Evolutionary conservation across 2,888 invertebrate species (phyloP), one percentile per base, ranked within the genome.

Genomic region (Osmoderma eremita): DNA sequence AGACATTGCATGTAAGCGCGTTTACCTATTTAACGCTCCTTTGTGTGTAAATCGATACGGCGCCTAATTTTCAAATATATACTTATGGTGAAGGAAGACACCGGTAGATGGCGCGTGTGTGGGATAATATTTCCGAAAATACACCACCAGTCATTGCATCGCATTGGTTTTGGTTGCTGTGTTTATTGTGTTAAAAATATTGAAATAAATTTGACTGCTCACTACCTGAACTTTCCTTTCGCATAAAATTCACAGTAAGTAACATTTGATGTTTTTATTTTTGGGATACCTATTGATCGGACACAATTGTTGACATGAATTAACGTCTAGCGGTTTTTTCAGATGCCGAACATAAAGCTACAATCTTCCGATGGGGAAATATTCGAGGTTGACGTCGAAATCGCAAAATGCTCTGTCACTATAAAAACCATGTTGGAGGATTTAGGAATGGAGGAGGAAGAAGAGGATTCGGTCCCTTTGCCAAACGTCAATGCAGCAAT

Each of bases 391-490:
- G 97, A 98, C 78, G 93, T 96, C 0, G 96, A 98, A 81, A 96
- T 98, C 68, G 98, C 98, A 50, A 95, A 97, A 86, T 97, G 97
- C 82, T 98, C 97, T 0, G 95, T 96, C 13, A 98, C 98, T 0
- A 97, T 99, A 74, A 98, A 97, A 84, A 98, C 97, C 2, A 98
- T 99, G 95, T 87, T 99, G 75, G 98, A 98, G 84, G 94, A 95
- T 84, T 85, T 94, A 69, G 94, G 94, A 12, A 91, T 94, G 90
- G 95, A 95, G 77, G 94, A 93, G 51, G 93, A 96, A 67, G 95
- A 95, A 73, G 97, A 97, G 78, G 97, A 97, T 82, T 90, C 96
- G 2, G 95, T 99, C 0, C 98, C 98, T 0, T 83, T 99, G 63
- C 98, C 97, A 0, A 99, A 98, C 80, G 98, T 99, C 0, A 98